Base-by-base conservation (phyloP, 2,797 vertebrate species). In the Galago senegalensis region DNA sequence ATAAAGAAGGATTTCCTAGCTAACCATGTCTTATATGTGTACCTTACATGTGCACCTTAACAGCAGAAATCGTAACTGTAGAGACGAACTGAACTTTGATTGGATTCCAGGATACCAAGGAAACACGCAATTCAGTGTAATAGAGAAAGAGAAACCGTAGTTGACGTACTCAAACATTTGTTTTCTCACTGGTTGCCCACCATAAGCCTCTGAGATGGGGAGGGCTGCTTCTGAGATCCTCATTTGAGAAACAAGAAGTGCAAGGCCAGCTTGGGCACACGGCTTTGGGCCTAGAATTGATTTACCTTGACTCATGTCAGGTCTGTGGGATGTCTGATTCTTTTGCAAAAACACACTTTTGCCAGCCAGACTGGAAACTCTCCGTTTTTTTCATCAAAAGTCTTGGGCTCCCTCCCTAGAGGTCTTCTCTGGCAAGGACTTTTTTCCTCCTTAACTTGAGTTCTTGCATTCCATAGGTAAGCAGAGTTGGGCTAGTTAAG, bases 381-480 rank as follows among this genome's bases (percentile, higher is more conserved):
- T 90, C 58, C 90, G 34, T 89, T 84, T 93, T 96, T 95, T 93
- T 89, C 87, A 84, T 93, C 34, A 80, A 13, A 80, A 76, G 34
- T 70, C 73, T 86, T 80, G 75, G 43, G 73, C 23, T 94, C 61
- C 87, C 27, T 95, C 81, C 7, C 29, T 34, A 16, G 84, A 83
- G 53, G 46, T 91, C 79, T 92, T 86, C 73, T 95, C 90, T 89
- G 87, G 82, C 76, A 77, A 77, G 81, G 84, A 29, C 6, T 20
- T 81, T 60, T 58, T 92, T 21, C 34, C 65, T 73, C 85, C 84
- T 93, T 89, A 91, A 49, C 67, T 65, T 95, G 94, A 69, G 27
- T 65, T 95, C 82, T 96, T 81, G 14, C 5, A 16, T 86, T 95
- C 69, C 81, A 83, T 96, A 79, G 69, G 18, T 91, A 97, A 97